Conservation (phyloP, 2,888 invertebrate species). For the Athalia rosae region DNA sequence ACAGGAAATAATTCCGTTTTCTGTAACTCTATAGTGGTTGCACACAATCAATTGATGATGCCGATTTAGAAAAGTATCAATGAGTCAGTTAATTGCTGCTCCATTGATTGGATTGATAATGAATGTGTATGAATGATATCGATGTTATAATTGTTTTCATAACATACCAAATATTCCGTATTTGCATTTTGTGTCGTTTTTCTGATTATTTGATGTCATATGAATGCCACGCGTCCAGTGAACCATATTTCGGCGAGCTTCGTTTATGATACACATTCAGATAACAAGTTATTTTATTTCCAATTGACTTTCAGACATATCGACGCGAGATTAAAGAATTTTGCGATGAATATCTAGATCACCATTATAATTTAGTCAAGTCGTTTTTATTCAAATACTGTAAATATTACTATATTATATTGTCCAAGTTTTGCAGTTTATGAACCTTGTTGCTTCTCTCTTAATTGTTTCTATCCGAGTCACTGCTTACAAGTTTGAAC, state of each 20-base stretch:
- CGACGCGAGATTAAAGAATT: conserved; percentile 5
- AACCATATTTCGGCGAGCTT: not conserved
- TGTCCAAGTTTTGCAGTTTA: not conserved
- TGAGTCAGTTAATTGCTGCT: not conserved
- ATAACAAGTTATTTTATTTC: not conserved
- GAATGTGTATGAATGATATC: not conserved
- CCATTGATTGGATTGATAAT: not conserved
- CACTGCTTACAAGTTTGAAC: not conserved
- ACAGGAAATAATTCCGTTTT: conserved; percentile 2
- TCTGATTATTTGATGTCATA: not conserved
- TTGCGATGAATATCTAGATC: not conserved
- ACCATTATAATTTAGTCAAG: conserved; percentile 4
- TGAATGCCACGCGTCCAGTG: not conserved
- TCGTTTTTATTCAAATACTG: not conserved
- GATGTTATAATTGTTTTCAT: not conserved
- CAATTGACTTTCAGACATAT: not conserved
- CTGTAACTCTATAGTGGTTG: conserved; percentile 6
- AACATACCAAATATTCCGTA: not conserved
- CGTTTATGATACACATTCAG: not conserved
- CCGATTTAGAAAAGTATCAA: no score
- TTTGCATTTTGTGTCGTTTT: not conserved
- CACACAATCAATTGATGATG: not conserved
- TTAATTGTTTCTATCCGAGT: not conserved
- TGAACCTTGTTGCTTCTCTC: not conserved
- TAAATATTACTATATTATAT: conserved; percentile 1